Evolutionary conservation across 2,113 vertebrate genomes (phyloP), one percentile per base, ranked within the genome.

Genomic region (Planiliza haematocheilus): DNA sequence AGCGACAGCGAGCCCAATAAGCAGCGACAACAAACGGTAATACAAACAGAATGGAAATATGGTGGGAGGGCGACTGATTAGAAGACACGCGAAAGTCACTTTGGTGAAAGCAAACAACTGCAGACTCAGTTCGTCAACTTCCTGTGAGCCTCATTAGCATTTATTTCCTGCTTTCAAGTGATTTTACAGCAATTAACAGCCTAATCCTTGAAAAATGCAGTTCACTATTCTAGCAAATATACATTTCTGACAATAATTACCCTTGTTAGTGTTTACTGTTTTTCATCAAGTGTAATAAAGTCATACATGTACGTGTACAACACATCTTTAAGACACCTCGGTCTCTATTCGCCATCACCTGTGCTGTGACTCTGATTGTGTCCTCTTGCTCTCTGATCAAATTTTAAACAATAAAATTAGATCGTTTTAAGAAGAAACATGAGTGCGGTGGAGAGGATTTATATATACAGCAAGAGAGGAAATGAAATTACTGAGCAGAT

Each of bases 401-500:
- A 68, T 6, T 18, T 52, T 7, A 10, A 20, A n/a, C n/a, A n/a
- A n/a, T n/a, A n/a, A n/a, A n/a, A n/a, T n/a, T n/a, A n/a, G n/a
- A n/a, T n/a, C n/a, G n/a, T n/a, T n/a, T n/a, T n/a, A n/a, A n/a
- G n/a, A n/a, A n/a, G n/a, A n/a, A n/a, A n/a, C n/a, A n/a, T n/a
- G 64, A n/a, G 61, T 36, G 8, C 11, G 39, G n/a, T 48, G 21
- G 16, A 10, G 56, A n/a, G 53, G 45, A 79, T 84, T 20, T 78
- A 80, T 70, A 84, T 8, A 79, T 46, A 77, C 53, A 58, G 66
- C 46, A 63, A 61, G 39, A 75, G 50, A 88, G 82, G 79, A 87
- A 89, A 89, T 85, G 21, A 86, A 90, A 86, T 89, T 81, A 90
- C 66, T 58, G 74, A 39, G 65, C 51, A 70, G 73, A 83, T 73